Evolutionary conservation across 2,113 vertebrate species (phyloP), one percentile per base, ranked within the genome.

Genomic region (Brachirus orientalis): DNA sequence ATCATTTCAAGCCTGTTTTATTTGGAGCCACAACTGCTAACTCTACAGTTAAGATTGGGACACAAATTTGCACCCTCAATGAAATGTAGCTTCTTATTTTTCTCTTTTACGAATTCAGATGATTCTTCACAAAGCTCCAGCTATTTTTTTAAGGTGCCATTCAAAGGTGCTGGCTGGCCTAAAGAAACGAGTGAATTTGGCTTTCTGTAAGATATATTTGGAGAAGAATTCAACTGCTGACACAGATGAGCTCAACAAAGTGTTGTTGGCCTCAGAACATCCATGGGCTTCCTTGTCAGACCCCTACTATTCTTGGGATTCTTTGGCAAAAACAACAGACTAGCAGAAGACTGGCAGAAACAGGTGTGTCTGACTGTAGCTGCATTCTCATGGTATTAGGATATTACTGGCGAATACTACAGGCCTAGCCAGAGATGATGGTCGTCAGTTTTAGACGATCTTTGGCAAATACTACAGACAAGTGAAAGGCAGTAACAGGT

Each of bases 401-500:
- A 78, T 81, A 76, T 80, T 63, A 77, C 41, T 33, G 50, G 72
- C 28, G 3, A 77, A 69, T 80, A 60, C 50, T 44, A 46, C 44
- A n/a, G 28, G 75, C 66, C 53, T 7, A 0, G 64, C 66, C 76
- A 79, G 67, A 53, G 56, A 82, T 52, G 63, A 82, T 14, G 0
- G 43, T 45, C 35, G 35, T 69, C 53, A 11, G 16, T 82, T 89
- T 87, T 79, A 77, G 64, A 78, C 63, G 75, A 55, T 79, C 77
- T 75, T 71, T 88, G 84, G 84, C 73, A 75, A 87, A 86, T 83
- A 77, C 56, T 59, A n/a, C 17, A 70, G 75, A 38, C 4, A 33
- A 13, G 66, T 82, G 86, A 91, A 22, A 60, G 86, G 87, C 87
- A 69, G 81, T 72, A 69, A 83, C 90, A 89, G 87, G 84, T 90